phyloP scores from a whole-genome alignment of 1,140 invertebrate genomes.

The Drosophila fuyamai region DNA sequence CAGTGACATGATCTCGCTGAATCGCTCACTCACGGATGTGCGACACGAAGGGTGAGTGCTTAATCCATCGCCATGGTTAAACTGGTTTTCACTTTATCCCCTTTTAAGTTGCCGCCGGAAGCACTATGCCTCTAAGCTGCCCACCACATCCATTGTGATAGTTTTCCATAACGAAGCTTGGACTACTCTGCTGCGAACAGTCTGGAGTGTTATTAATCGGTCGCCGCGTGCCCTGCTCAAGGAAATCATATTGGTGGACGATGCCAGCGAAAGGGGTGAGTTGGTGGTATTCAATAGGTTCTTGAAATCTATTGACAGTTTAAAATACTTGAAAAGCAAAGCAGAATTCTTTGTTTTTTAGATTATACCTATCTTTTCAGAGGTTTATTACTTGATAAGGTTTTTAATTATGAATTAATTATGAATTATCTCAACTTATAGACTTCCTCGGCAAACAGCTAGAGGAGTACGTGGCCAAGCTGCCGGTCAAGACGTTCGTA shows the following conservation, averaged over 20 bases:
- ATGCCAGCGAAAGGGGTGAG: conserved; percentile 93
- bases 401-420: no score
- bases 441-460: conserved; percentile 95
- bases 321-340: not conserved
- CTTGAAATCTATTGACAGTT: not conserved
- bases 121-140: conserved; percentile 90
- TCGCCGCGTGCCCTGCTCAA: conserved; percentile 94
- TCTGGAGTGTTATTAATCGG: conserved; percentile 98
- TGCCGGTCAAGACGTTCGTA: conserved; percentile 93
- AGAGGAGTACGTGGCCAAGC: conserved; percentile 94
- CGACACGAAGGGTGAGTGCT: conserved; percentile 92
- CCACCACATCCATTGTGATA: conserved; percentile 96
- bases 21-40: conserved; percentile 97
- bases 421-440: not conserved
- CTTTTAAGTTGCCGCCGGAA: conserved; percentile 91
- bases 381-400: not conserved
- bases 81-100: conserved; percentile 5
- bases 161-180: conserved; percentile 99
- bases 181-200: conserved; percentile 96
- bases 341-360: no score
- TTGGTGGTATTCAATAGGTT: conserved; percentile 53
- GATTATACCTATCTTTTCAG: not conserved
- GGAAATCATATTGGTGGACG: conserved; percentile 98
- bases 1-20: conserved; percentile 98
- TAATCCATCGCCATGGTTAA: not conserved